Evolutionary conservation across 2,888 invertebrate species (phyloP).

Genomic region (Agriopis aurantiaria): DNA sequence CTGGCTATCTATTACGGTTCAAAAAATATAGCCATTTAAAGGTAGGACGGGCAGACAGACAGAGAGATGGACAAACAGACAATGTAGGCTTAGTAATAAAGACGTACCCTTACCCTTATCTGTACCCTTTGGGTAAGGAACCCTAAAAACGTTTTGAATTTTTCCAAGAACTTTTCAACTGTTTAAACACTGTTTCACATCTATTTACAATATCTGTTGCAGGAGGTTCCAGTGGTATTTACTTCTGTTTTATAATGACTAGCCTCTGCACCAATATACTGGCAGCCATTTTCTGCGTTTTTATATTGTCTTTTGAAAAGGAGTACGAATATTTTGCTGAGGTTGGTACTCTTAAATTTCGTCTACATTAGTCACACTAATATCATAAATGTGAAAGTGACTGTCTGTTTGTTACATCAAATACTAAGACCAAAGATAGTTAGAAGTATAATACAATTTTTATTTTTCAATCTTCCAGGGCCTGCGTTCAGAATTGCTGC

Average conservation of each 20-base stretch:
- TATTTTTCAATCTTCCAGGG: slow-evolving; percentile 61
- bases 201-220: slow-evolving; percentile 19
- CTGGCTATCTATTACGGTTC: no score
- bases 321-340: slow-evolving; percentile 80
- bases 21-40: no score
- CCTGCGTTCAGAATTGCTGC: slow-evolving; percentile 72
- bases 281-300: slow-evolving; percentile 77
- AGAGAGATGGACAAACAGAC: no score
- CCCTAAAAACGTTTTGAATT: no score
- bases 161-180: neutral
- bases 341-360: slow-evolving; percentile 54
- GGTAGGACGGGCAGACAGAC: no score
- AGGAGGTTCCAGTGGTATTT: slow-evolving; percentile 71
- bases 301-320: slow-evolving; percentile 78
- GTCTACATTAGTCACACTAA: neutral
- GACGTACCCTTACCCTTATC: no score
- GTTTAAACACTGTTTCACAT: neutral
- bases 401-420: no score
- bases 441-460: no score
- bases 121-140: no score
- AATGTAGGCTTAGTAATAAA: no score
- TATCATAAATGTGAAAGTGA: no score
- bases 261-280: slow-evolving; percentile 74
- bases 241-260: slow-evolving; percentile 72
- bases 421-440: no score